Percentiles rank a stretch among this genome's conserved stretches.
Conservation (phyloP, 2,888 invertebrate species). For the Watsonalla binaria region DNA sequence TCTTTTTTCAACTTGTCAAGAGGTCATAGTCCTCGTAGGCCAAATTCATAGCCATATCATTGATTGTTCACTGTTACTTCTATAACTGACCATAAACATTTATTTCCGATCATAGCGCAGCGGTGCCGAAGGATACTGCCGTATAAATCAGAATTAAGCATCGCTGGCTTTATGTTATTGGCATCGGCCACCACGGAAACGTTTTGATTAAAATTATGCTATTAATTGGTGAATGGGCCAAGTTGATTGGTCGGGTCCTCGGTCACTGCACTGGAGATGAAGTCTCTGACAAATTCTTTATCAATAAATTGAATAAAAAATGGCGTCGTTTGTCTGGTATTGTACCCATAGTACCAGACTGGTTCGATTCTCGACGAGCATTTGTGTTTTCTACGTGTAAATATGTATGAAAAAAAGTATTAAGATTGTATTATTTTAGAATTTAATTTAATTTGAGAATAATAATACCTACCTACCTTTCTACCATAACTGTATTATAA, state of each 20-base stretch:
- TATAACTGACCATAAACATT: slow-evolving; percentile 6
- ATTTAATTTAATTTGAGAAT: too few relatives aligned
- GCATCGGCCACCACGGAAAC: slow-evolving; percentile 10
- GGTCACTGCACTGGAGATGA: not conserved
- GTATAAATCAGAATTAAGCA: slow-evolving; percentile 19
- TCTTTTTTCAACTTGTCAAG: too few relatives aligned
- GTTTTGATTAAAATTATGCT: slow-evolving; percentile 15
- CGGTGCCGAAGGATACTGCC: slow-evolving; percentile 12
- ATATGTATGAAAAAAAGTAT: too few relatives aligned
- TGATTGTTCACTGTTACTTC: not conserved
- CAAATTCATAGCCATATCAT: not conserved
- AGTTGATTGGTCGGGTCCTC: slow-evolving; percentile 1
- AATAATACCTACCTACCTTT: too few relatives aligned
- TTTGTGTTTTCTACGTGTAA: too few relatives aligned
- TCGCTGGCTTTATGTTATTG: slow-evolving; percentile 12
- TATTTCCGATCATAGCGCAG: slow-evolving; percentile 11
- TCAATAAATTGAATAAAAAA: too few relatives aligned
- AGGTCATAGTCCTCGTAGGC: not conserved
- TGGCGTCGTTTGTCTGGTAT: too few relatives aligned
- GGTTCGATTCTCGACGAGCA: too few relatives aligned
- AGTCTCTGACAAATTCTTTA: not conserved
- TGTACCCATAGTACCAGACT: too few relatives aligned
- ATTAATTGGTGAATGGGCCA: slow-evolving; percentile 19
- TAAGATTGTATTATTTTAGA: too few relatives aligned
- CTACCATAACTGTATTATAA: too few relatives aligned